These are phyloP conservation scores for Pseudonaja textilis DNA, from an alignment of 2,113 vertebrate genomes.

Conservation along the genomic window DNA sequence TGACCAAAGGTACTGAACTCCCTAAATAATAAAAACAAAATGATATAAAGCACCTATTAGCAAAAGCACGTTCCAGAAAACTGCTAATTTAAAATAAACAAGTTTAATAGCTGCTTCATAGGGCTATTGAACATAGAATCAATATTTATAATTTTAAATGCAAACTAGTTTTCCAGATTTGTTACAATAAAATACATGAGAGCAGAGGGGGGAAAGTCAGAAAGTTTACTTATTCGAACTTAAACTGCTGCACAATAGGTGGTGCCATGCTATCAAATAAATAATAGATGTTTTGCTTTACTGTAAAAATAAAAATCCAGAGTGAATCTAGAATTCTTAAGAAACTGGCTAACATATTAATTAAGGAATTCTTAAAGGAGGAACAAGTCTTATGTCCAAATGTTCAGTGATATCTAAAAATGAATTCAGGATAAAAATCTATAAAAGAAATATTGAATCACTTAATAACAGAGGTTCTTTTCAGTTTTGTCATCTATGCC, in stretches of 20 bases:
- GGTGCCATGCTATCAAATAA: background rate
- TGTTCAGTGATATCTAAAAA: background rate
- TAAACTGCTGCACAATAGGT: background rate
- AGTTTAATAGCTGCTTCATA: background rate
- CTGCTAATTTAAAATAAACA: background rate
- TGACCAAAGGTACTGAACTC: conserved; percentile 63
- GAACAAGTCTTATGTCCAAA: background rate
- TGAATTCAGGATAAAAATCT: background rate
- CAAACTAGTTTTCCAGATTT: background rate
- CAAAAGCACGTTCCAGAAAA: background rate
- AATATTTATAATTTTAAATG: background rate
- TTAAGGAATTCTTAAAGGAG: background rate
- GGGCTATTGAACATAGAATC: background rate
- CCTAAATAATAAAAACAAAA: conserved; percentile 49
- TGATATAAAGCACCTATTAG: background rate
- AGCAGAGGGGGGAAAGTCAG: background rate
- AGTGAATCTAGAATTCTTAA: background rate
- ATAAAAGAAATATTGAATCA: background rate
- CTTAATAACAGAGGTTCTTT: background rate
- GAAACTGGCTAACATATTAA: background rate
- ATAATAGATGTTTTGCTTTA: background rate
- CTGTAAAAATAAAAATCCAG: background rate
- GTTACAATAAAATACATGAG: background rate
- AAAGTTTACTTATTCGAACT: background rate
- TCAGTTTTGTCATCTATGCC: background rate